Evolutionary conservation across 2,888 invertebrate genomes (phyloP).

Genomic region (Phragmatobia fuliginosa): DNA sequence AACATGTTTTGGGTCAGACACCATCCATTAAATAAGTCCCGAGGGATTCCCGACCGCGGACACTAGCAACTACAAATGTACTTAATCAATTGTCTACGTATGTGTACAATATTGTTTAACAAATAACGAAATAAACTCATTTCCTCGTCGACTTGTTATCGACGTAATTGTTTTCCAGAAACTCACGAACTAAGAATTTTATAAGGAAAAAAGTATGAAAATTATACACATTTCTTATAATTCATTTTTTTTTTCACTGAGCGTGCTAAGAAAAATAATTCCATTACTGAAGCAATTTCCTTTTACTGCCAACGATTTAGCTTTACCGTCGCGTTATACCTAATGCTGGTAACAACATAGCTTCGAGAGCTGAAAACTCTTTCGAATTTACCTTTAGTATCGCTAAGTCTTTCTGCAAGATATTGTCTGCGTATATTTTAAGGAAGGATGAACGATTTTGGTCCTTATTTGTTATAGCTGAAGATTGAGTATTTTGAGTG

Average conservation of each 20-base stretch:
- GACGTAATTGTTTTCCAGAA: slow-evolving; percentile 37
- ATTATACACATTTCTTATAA: slow-evolving; percentile 49
- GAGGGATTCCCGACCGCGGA: background rate
- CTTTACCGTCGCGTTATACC: slow-evolving; percentile 55
- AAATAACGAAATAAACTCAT: background rate
- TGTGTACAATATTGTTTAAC: background rate
- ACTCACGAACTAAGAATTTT: slow-evolving; percentile 38
- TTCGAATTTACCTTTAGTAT: slow-evolving; percentile 80
- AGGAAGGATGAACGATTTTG: slow-evolving; percentile 34
- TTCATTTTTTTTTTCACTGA: slow-evolving; percentile 55
- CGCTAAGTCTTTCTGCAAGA: slow-evolving; percentile 61
- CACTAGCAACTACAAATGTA: background rate
- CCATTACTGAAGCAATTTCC: slow-evolving; percentile 70
- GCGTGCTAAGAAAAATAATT: slow-evolving; percentile 65
- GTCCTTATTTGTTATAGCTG: slow-evolving; percentile 44
- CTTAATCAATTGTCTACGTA: background rate
- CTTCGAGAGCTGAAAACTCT: slow-evolving; percentile 75
- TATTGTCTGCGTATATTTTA: slow-evolving; percentile 47
- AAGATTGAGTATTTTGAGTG: slow-evolving; percentile 26
- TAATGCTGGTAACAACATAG: slow-evolving; percentile 61
- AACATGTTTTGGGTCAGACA: background rate
- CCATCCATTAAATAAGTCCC: slow-evolving; percentile 4
- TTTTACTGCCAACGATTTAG: slow-evolving; percentile 67
- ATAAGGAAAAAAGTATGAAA: slow-evolving; percentile 44
- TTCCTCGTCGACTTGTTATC: slow-evolving; percentile 4